Base-by-base conservation (phyloP, 2,113 vertebrate genomes). In the Mionectes macconnelli region DNA sequence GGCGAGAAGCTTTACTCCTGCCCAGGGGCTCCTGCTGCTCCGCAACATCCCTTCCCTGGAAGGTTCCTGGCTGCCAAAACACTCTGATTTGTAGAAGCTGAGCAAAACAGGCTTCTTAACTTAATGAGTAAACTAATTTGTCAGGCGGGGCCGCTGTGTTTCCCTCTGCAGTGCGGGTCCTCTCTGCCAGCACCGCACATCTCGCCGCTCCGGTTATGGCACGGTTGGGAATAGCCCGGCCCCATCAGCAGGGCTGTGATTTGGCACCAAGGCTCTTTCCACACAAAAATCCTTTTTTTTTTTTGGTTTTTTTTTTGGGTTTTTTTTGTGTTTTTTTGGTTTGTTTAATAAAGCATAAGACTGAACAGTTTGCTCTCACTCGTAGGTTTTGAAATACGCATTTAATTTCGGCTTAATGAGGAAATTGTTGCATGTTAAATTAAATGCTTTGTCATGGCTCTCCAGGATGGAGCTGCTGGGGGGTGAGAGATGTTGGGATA, bases 401-500 rank as follows among this genome's bases (percentile, higher is more conserved):
- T 97, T 97, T 97, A 89, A 96, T 97, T 97, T 95, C 2, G 31
- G 59, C 90, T 83, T 96, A 94, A 96, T 95, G 95, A 95, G 94
- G 92, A 66, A 86, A 96, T 95, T 52, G 75, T 30, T 56, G 87
- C 72, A 20, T 73, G 40, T 64, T 17, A 90, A 95, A 96, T 72
- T 28, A 85, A 95, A 88, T 60, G 94, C 89, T 56, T 88, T 21
- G 90, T 17, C 4, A 6, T 37, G 84, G 77, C 68, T 88, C 73
- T 81, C 31, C 25, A 21, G 89, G 95, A 92, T 0, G 4, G 85
- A 42, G 86, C 70, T 78, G 49, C 81, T 35, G 50, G 7, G 37
- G 63, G 86, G 22, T 16, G 53, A 31, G 93, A 47, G 78, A n/a
- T 45, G 19, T 12, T 69, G 70, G 68, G 84, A 42, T 33, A 31